phyloP scores from a whole-genome alignment of 2,113 vertebrate species.

The Todiramphus saurophagus region DNA sequence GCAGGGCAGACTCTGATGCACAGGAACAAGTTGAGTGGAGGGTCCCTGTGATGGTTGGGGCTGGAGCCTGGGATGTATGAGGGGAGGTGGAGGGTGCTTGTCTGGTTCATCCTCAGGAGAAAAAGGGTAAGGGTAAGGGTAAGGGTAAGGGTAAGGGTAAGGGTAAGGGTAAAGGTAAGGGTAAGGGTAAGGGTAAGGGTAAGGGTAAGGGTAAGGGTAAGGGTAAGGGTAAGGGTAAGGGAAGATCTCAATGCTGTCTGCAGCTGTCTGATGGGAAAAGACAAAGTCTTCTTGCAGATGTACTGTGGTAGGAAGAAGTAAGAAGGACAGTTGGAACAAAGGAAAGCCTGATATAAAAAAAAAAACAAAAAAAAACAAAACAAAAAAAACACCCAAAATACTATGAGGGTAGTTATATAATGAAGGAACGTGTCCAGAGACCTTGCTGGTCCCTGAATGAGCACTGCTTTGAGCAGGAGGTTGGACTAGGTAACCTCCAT shows the following conservation, averaged over 20 bases:
- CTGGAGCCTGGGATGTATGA: accelerated
- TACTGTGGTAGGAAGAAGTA: not conserved
- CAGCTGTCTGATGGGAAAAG: not conserved
- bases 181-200: no score
- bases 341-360: not conserved
- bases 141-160: no score
- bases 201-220: no score
- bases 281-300: not conserved
- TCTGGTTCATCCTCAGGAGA: not conserved
- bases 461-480: accelerated
- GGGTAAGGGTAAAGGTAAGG: no score
- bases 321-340: not conserved
- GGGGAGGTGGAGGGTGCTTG: not conserved
- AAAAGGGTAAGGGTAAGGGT: no score
- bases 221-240: not conserved
- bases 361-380: not conserved
- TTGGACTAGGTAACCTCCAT: not conserved
- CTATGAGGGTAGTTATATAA: not conserved
- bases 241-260: not conserved
- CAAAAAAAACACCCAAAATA: not conserved
- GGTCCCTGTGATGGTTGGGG: accelerated
- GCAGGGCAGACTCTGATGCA: accelerated
- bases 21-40: accelerated
- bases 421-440: not conserved
- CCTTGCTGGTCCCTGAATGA: not conserved